Base-by-base conservation (phyloP, 2,888 invertebrate genomes). In the Brachypalpus laphriformis region DNA sequence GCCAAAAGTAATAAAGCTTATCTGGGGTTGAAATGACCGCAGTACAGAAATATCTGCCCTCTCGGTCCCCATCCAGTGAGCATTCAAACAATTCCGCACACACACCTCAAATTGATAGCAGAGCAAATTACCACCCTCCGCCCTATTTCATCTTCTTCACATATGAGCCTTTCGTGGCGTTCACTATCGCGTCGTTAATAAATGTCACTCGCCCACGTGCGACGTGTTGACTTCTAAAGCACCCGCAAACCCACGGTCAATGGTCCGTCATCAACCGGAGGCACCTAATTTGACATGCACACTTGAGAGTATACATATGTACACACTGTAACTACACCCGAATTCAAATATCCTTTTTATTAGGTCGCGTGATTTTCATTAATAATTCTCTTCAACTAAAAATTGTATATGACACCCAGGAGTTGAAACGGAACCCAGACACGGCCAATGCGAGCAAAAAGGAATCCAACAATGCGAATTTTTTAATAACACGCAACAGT, bases 401-500 rank as follows among this genome's bases (percentile, higher is more conserved):
- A 66, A 82, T 71, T 71, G 45, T 71, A 57, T 61, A 66, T 76
- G 65, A 82, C 71, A 82, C 71, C 65, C 49, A 54, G 31, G 56
- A 78, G 40, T 80, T 49, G 49, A 77, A 77, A 77, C 77, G 82
- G 77, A 72, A 68, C 45, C 72, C 71, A 77, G 65, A 71, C 70
- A 59, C 68, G 63, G 51, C 57, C 68, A 57, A 59, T 54, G 49
- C 45, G 18, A 34, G 9, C 7, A 18, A 14, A 3, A 47, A 9
- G 20, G 11, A 20, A 20, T 5, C 25, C 25, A 47, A 47, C 20
- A 47, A 47, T 47, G 68, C 57, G 47, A 77, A 82, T 28, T 68
- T 82, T 72, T 82, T 59, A 61, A 77, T 66, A 77, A 72, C 82
- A 82, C 82, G 82, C 82, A 82, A 72, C 71, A 82, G 72, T 72